A percentile compares a stretch with the other conserved stretches of the same genome.
These are phyloP conservation scores for Baccha elongata DNA, from an alignment of 2,888 invertebrate genomes.

Conservation along the genomic window DNA sequence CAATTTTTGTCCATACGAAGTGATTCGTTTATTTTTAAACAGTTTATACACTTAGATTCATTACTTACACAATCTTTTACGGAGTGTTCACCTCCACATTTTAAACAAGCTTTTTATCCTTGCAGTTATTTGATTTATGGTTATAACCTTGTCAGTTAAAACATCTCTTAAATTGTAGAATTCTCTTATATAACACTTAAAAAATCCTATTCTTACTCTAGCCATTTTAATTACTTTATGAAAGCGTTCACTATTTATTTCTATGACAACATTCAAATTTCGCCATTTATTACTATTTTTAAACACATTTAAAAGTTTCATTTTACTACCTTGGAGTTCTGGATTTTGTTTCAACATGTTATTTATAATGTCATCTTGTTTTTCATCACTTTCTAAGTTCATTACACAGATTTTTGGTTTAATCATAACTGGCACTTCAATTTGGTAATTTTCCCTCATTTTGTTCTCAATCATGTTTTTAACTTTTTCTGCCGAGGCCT, in stretches of 20 bases:
- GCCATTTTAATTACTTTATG: slow-evolving; percentile 3
- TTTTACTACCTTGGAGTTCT: slow-evolving; percentile 8
- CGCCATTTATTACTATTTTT: slow-evolving; percentile 31
- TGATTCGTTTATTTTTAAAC: slow-evolving; percentile 14
- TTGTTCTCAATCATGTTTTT: too few relatives aligned
- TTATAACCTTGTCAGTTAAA: slow-evolving; percentile 33
- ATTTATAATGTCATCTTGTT: too few relatives aligned
- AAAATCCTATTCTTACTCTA: slow-evolving; percentile 15
- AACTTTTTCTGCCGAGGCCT: too few relatives aligned
- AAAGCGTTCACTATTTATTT: slow-evolving; percentile 26
- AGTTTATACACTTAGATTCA: slow-evolving; percentile 12
- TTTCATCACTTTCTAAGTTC: too few relatives aligned
- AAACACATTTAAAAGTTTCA: slow-evolving; percentile 12
- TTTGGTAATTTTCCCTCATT: too few relatives aligned
- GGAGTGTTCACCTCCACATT: slow-evolving; percentile 19
- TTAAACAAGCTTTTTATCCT: slow-evolving; percentile 18
- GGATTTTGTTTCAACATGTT: too few relatives aligned
- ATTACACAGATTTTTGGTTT: too few relatives aligned
- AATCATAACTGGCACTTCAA: too few relatives aligned
- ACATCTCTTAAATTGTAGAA: slow-evolving; percentile 15
- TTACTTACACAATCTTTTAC: slow-evolving; percentile 3
- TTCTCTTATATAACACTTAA: slow-evolving; percentile 2
- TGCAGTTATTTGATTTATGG: slow-evolving; percentile 18
- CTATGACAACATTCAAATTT: slow-evolving; percentile 18
- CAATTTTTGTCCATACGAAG: too few relatives aligned